Evolutionary conservation across 2,113 vertebrate species (phyloP).

Genomic region (Gopherus evgoodei): DNA sequence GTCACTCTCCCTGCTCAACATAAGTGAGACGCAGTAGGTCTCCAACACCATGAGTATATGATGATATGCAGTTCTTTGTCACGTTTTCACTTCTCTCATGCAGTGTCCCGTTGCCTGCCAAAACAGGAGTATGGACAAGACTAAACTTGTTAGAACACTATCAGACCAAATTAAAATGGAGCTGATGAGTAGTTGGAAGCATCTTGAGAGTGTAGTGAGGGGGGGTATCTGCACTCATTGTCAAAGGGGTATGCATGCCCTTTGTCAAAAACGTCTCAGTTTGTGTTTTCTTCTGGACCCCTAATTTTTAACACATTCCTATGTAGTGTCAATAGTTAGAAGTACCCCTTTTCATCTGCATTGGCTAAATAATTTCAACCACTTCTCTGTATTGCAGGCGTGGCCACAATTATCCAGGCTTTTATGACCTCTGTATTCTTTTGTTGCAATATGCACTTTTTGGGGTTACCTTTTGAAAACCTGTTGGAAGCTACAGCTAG

Average conservation of each 20-base stretch:
- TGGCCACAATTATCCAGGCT: neutral
- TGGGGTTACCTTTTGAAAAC: neutral
- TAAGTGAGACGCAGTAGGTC: neutral
- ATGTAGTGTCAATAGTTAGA: neutral
- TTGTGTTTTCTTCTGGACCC: too few relatives aligned
- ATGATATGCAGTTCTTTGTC: neutral
- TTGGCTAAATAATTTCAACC: neutral
- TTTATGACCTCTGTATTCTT: neutral
- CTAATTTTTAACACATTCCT: neutral
- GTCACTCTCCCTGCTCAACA: neutral
- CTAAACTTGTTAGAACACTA: neutral
- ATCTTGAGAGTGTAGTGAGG: neutral
- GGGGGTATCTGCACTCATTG: neutral
- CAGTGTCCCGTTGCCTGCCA: neutral
- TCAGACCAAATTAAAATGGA: neutral
- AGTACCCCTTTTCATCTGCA: neutral
- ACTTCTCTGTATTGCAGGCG: neutral
- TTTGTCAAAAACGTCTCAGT: too few relatives aligned
- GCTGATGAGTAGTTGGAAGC: neutral
- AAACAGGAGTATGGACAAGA: neutral
- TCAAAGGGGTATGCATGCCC: neutral
- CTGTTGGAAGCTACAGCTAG: neutral
- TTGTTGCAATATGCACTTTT: neutral
- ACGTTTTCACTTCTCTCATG: neutral
- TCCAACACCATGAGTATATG: neutral